Base-by-base conservation (phyloP, 2,113 vertebrate genomes). In the Grammomys dolichurus region DNA sequence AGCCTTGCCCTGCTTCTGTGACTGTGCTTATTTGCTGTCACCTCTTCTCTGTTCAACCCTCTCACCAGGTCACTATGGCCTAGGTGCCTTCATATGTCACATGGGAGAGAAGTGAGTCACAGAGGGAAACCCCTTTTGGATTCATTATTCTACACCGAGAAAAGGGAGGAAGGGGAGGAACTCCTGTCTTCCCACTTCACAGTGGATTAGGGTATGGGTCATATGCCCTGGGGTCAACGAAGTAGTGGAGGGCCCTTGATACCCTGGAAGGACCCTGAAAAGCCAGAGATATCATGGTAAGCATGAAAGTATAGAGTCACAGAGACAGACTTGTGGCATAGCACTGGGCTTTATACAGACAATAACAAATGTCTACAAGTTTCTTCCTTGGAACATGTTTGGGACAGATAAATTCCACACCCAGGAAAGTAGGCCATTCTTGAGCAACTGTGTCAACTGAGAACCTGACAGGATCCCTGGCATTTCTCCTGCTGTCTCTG, bases 341-440 rank as follows among this genome's bases (percentile, higher is more conserved):
- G 1, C 75, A n/a, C 4, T 0, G 33, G 77, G 6, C 48, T 75
- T n/a, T 22, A 24, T 69, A 36, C 58, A 77, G 72, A 91, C 54
- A 10, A 0, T 0, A 0, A 1, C 6, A 17, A 0, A 14, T 58
- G 75, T n/a, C 82, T 56, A 2, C 0, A 3, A 69, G 10, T 14
- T 19, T 40, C 73, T 12, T 67, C 26, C 0, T 60, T 16, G 8
- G 31, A 63, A 43, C 11, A 40, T 31, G 26, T 16, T 78, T 26
- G 22, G 28, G n/a, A 33, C 46, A 40, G 60, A 26, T 28, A 48
- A 40, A 22, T 3, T 2, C 87, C 88, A 17, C 54, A 0, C 46
- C 73, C 36, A 60, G 51, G 56, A 92, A 20, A 81, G 36, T 5
- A 82, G 60, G n/a, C 24, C 40, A 43, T 56, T 48, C 8, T 4